Evolutionary conservation across 2,113 vertebrate genomes (phyloP).

Genomic region (Corythoichthys intestinalis): DNA sequence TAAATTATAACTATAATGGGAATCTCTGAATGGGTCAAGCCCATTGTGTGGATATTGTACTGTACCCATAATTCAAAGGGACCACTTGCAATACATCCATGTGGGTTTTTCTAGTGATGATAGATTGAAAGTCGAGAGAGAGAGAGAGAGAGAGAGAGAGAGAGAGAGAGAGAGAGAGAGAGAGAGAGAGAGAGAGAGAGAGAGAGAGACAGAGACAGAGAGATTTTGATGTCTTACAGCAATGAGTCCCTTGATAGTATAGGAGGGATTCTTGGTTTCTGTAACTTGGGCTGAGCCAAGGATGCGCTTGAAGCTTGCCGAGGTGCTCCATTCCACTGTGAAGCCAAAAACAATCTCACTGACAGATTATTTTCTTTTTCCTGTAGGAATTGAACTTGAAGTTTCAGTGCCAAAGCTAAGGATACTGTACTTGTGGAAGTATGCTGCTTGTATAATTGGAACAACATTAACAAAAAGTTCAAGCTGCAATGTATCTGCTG

Average conservation of each 20-base stretch:
- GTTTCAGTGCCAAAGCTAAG: not conserved
- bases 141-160: not conserved
- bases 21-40: not conserved
- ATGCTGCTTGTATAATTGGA: not conserved
- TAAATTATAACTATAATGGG: conserved; percentile 2
- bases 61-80: not conserved
- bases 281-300: conserved; percentile 60
- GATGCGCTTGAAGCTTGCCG: conserved; percentile 59
- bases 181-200: not conserved
- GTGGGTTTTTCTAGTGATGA: not conserved
- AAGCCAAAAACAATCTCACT: conserved; percentile 39
- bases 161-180: not conserved
- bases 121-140: too few species aligned
- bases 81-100: not conserved
- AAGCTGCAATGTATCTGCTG: too few species aligned
- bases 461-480: too few species aligned
- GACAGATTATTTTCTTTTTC: conserved; percentile 31
- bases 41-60: conserved; percentile 1
- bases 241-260: conserved; percentile 59
- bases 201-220: conserved; percentile 1
- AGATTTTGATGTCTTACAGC: conserved; percentile 52
- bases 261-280: conserved; percentile 63
- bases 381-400: not conserved
- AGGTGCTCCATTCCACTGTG: conserved; percentile 74
- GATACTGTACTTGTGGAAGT: not conserved